These are phyloP conservation scores for Frieseomelitta varia DNA, from an alignment of 1,140 invertebrate species.

Conservation along the genomic window DNA sequence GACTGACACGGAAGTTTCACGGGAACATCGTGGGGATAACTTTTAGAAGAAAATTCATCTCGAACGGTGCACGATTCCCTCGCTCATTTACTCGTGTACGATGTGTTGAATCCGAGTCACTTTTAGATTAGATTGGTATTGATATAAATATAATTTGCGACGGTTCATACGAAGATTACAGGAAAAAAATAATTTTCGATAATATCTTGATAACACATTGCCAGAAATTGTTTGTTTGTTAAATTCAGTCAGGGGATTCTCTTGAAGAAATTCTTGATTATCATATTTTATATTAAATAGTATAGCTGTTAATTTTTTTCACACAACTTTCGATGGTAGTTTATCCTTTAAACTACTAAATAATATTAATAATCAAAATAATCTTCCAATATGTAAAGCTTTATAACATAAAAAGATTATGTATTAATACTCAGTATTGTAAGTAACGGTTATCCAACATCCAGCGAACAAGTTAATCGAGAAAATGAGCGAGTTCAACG, in stretches of 20 bases:
- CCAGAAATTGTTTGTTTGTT: neutral
- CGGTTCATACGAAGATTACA: neutral
- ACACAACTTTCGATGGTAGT: too few relatives aligned
- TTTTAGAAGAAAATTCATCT: constrained; percentile 1
- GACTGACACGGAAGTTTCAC: neutral
- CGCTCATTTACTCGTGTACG: too few relatives aligned
- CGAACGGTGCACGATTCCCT: constrained; percentile 29
- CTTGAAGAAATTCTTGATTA: neutral
- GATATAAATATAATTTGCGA: neutral
- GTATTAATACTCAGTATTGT: too few relatives aligned
- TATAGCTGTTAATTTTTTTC: too few relatives aligned
- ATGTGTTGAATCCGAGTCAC: neutral
- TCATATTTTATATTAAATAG: too few relatives aligned
- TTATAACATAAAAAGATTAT: neutral
- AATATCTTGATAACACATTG: too few relatives aligned
- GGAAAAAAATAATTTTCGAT: neutral
- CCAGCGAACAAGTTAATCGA: neutral
- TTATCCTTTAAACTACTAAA: neutral
- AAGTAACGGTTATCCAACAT: too few relatives aligned
- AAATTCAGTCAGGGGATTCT: neutral
- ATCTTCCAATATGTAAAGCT: neutral
- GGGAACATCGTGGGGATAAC: neutral
- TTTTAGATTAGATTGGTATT: neutral
- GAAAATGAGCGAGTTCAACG: constrained; percentile 25
- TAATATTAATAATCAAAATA: neutral